Evolutionary conservation across 2,113 vertebrate genomes (phyloP).

Genomic region (Rhadina sibilatrix): DNA sequence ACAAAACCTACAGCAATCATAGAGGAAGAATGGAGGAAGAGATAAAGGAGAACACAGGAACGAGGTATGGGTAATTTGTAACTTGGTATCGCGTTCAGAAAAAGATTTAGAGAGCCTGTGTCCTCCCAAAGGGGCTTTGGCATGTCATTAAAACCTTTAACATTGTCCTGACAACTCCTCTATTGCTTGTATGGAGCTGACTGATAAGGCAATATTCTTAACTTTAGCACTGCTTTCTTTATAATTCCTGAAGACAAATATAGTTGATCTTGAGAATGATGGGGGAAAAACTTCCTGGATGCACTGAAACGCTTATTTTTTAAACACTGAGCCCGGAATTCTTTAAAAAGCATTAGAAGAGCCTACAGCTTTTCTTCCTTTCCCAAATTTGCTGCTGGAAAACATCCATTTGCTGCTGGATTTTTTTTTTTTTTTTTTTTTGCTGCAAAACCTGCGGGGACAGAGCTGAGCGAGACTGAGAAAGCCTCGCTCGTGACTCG

Average conservation of each 20-base stretch:
- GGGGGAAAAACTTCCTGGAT: not conserved
- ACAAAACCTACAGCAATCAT: not conserved
- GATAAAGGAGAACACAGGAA: constrained; percentile 34
- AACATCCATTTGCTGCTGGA: no score
- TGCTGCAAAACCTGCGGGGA: not conserved
- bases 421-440: not conserved
- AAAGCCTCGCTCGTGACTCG: not conserved
- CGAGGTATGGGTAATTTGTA: not conserved
- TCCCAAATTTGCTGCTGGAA: not conserved
- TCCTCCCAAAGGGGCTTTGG: not conserved
- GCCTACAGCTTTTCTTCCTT: not conserved
- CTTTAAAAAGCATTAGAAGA: not conserved
- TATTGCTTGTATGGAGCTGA: not conserved
- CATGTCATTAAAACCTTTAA: constrained; percentile 18
- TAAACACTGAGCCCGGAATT: not conserved
- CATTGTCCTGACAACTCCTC: not conserved
- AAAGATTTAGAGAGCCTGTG: not conserved
- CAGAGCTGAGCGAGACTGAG: not conserved
- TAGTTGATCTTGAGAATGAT: not conserved
- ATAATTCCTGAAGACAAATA: not conserved
- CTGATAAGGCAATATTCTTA: not conserved
- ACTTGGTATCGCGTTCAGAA: not conserved
- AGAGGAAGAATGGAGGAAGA: constrained; percentile 31
- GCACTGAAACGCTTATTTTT: not conserved
- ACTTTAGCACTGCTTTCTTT: not conserved